Base-by-base conservation (phyloP, 2,888 invertebrate species). In the Belgica antarctica region DNA sequence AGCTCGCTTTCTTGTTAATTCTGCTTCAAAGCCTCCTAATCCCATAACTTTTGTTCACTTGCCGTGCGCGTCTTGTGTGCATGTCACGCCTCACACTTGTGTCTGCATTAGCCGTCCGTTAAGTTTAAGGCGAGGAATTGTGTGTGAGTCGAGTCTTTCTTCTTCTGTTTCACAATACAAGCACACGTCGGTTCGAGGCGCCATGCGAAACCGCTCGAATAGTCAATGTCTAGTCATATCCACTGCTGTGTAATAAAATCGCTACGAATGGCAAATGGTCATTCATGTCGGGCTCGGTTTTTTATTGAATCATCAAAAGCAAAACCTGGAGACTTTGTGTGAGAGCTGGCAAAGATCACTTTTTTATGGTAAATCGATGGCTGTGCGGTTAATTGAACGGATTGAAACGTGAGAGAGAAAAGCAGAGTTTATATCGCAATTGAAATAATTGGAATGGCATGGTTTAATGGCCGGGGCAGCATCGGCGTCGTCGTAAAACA, bases 221-320 rank as follows among this genome's bases (percentile, higher is more conserved):
- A 59, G 59, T 27, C 24, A 57, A 57, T 57, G 57, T 57, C 59
- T 59, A 59, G 59, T 59, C 59, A 59, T 25, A 22, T 59, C 59
- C 59, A 59, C 59, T 59, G 25, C 25, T 27, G 59, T 25, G 59
- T 59, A 25, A 4, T 59, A 59, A 59, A 59, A 59, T n/a, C 2
- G 24, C 3, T 4, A 2, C 25, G 27, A 59, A 59, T 27, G 52
- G 59, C 59, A 59, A 59, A 59, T 59, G 59, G 59, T 59, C 59
- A 59, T 12, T 59, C 25, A 52, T 3, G 52, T 7, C 12, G 59
- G 27, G 22, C 12, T 27, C 59, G 59, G 15, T 59, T 59, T 59
- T 59, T 27, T 59, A 59, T 59, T 59, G 59, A 59, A 59, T 59
- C 59, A 59, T 59, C 59, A 59, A 24, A 59, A 22, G 57, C n/a